Base-by-base conservation (phyloP, 2,113 vertebrate species). In the Coryphaenoides rupestris region DNA sequence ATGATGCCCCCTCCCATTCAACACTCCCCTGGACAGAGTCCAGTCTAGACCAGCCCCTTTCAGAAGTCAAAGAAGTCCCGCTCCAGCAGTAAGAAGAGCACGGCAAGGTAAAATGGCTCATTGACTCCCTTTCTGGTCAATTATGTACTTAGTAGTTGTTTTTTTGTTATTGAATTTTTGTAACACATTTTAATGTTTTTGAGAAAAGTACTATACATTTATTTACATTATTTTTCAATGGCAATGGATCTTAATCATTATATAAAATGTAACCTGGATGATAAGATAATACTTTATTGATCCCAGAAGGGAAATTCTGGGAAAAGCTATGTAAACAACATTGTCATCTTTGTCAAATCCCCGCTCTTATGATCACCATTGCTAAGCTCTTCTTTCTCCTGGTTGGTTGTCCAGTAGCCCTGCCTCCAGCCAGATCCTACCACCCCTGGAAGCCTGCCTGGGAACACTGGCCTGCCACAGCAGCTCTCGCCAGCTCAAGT, bases 1-100 rank as follows among this genome's bases (percentile, higher is more conserved):
- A 78, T 33, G 94, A 96, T 24, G 76, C n/a, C 66, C 14, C 89
- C 93, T 19, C 94, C 94, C 15, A 93, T 96, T 74, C 87, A 94
- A 77, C 91, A 92, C 77, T 92, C 47, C 94, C 94, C 0, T 96
- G 94, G 94, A 79, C 80, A 2, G 94, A 96, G 81, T 91, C 93
- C 1, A 95, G 93, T 70, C 91, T 96, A 7, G 94, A 95, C 75
- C 84, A 93, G 54, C 94, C 94, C n/a, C 2, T 95, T 94, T 13
- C 86, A 95, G 80, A 95, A 92, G 79, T 84, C 73, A 45, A 92
- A 87, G 77, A 93, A 88, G 70, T 79, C 84, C 0, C 80, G 67
- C 28, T 89, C 85, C 0, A 40, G 33, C 33, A 88, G 87, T 15
- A 65, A n/a, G n/a, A n/a, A 73, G 19, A 74, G 65, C 67, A 92